Evolutionary conservation across 37 sponge, comb jelly and placozoan species (phyloP), one percentile per base, ranked within the genome.

Genomic region (Ephydatia muelleri): DNA sequence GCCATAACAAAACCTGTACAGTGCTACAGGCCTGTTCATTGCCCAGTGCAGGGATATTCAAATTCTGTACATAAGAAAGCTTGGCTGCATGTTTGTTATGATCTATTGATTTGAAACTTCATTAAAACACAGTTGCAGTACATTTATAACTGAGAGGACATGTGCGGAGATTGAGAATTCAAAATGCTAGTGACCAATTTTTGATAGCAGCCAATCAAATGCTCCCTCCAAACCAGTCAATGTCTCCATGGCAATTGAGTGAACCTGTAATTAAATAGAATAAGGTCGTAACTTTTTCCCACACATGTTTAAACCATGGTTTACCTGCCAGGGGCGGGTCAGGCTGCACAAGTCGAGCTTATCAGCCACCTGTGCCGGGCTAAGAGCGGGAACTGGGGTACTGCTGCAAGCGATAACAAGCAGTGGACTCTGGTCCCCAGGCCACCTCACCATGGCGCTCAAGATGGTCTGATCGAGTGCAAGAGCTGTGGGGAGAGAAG

Each of bases 291-390:
- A n/a, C 36, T 3, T 8, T 26, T 26, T 73, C 48, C 3, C 19
- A 74, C 22, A 28, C 12, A 39, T 70, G 9, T 27, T 11, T 49
- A 5, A 47, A 6, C 48, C 22, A 28, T 22, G 21, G 0, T 64
- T 9, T 57, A 86, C 86, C 86, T 86, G 86, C 86, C 86, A 86
- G 8, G 86, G 86, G 8, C 73, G 80, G 5, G 78, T 49, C 70
- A 86, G 70, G 23, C 31, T 68, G 30, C 71, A 68, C 12, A 86
- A 65, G 0, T 71, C 65, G 1, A 86, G 72, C 72, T 47, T 70
- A 40, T 86, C 49, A 0, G 86, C 86, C 37, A 79, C 57, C 43
- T 79, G 72, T 65, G 70, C 72, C 38, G 80, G 40, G 23, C 72
- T 16, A 19, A 35, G 79, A 3, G 80, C 14, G 57, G 57, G 57